Evolutionary conservation across 1,140 invertebrate genomes (phyloP).

Genomic region (Rhagoletis zephyria): DNA sequence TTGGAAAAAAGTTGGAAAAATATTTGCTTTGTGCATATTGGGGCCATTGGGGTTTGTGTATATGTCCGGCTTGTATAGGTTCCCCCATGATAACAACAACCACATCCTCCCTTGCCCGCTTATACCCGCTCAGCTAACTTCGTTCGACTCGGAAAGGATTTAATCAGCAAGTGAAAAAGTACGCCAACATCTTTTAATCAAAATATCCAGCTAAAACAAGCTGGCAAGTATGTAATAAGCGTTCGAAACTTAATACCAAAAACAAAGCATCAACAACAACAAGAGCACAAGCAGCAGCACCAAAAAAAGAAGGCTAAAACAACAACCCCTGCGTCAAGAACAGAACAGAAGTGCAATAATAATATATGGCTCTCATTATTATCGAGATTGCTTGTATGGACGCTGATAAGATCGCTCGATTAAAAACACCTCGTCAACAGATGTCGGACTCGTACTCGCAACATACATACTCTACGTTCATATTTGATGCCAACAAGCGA

Average conservation of each 20-base stretch:
- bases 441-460: neutral
- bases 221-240: neutral
- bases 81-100: no score
- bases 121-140: no score
- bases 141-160: no score
- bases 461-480: no score
- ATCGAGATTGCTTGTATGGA: constrained; percentile 52
- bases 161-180: no score
- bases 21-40: no score
- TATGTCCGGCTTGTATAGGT: no score
- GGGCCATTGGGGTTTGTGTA: no score
- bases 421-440: constrained; percentile 56
- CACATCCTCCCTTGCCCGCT: no score
- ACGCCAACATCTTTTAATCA: no score
- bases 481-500: neutral
- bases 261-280: neutral
- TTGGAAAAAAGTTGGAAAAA: no score
- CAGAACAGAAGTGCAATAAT: constrained; percentile 55
- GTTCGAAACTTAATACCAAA: neutral
- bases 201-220: no score
- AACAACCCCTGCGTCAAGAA: neutral
- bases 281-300: neutral
- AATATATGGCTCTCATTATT: constrained; percentile 56
- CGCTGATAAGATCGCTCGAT: constrained; percentile 55
- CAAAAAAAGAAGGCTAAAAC: neutral